Evolutionary conservation across 2,797 vertebrate genomes (phyloP).

Genomic region (Aldrovandia affinis): DNA sequence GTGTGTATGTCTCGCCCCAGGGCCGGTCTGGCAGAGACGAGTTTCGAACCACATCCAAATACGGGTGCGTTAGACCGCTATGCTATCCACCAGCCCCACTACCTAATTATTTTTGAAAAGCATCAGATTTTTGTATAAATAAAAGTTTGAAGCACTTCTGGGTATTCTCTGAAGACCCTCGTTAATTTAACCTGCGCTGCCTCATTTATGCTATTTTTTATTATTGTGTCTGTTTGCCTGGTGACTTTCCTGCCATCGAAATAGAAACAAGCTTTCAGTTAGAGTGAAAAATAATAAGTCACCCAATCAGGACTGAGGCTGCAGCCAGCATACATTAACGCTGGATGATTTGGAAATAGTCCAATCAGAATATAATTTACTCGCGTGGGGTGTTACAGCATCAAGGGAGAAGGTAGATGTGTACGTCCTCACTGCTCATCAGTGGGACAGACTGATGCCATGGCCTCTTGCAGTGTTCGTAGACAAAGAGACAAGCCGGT

Average conservation of each 20-base stretch:
- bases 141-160: background rate
- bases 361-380: slow-evolving; percentile 7
- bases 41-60: too few relatives aligned
- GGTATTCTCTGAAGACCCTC: background rate
- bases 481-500: background rate
- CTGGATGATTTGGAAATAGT: slow-evolving; percentile 4
- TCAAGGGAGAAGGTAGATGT: background rate
- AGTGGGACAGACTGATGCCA: background rate
- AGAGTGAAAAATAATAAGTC: background rate
- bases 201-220: background rate
- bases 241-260: background rate
- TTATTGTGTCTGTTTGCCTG: background rate
- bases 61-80: too few relatives aligned
- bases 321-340: background rate
- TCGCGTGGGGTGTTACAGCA: background rate
- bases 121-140: background rate
- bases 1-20: too few relatives aligned
- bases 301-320: background rate
- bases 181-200: background rate
- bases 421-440: background rate
- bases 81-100: too few relatives aligned
- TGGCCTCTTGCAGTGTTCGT: background rate
- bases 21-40: too few relatives aligned
- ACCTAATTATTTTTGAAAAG: too few relatives aligned
- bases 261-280: slow-evolving; percentile 3